Conservation (phyloP, 1,140 invertebrate genomes). For the Antheraea pernyi region DNA sequence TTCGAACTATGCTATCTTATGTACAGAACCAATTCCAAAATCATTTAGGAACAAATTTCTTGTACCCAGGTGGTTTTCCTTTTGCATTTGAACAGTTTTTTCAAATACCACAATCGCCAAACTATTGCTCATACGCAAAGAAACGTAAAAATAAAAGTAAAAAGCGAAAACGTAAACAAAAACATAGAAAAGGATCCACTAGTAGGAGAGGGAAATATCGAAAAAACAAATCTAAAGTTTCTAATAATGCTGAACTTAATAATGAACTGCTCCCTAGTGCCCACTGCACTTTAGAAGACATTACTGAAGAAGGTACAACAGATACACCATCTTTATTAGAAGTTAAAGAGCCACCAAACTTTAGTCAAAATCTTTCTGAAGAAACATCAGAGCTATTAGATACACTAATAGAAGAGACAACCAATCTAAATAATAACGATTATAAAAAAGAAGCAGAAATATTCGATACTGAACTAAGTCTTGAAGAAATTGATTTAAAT, state of each 20-base stretch:
- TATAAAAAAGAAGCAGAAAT: background rate
- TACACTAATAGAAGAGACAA: background rate
- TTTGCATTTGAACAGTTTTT: slow-evolving; percentile 37
- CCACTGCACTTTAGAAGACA: background rate
- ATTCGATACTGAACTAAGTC: background rate
- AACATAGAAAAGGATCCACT: slow-evolving; percentile 13
- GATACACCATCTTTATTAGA: background rate
- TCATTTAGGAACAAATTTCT: slow-evolving; percentile 1
- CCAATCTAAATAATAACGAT: background rate
- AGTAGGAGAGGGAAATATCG: slow-evolving; percentile 9
- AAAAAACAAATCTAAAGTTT: slow-evolving; percentile 15
- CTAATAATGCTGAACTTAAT: background rate
- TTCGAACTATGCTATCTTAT: background rate
- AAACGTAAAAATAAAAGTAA: slow-evolving; percentile 17
- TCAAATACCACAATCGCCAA: slow-evolving; percentile 25
- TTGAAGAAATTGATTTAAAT: background rate
- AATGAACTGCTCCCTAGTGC: background rate
- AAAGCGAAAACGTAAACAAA: slow-evolving; percentile 9
- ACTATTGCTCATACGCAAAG: slow-evolving; percentile 10
- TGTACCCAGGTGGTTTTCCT: slow-evolving; percentile 21
- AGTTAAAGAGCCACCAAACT: background rate
- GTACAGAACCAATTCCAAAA: slow-evolving; percentile 4
- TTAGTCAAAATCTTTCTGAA: background rate
- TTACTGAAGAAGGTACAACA: background rate
- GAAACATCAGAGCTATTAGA: background rate